Evolutionary conservation across 2,797 vertebrate genomes (phyloP), one percentile per base, ranked within the genome.

Genomic region (Gephyroberyx darwinii): DNA sequence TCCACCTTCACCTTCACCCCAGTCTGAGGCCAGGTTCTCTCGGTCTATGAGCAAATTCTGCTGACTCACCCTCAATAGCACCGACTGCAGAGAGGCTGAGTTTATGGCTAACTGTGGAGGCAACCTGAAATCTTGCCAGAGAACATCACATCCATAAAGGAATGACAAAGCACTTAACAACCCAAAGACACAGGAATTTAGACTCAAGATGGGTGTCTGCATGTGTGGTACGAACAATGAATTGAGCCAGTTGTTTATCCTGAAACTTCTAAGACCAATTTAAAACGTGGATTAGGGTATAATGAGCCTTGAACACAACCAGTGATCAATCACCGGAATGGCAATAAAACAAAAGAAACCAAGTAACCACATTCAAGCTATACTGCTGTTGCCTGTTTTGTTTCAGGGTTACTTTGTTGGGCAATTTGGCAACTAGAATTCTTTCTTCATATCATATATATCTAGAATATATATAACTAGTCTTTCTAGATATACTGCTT

Each of bases 51-150:
- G 57, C 20, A 53, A 30, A 41, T 57, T 67, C 54, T 77, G 65
- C 62, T 77, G 65, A 80, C 35, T 80, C 71, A 71, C 26, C 19
- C 31, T 61, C 19, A 62, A 57, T 48, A 70, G 58, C 56, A 26
- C 30, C 14, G 31, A 50, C 59, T 65, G 59, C 51, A 62, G 65
- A 35, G 22, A 57, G 48, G 66, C 56, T 31, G 50, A 41, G 56
- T 45, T 19, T 47, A 51, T 30, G 31, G 30, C 54, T 67, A 16
- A 26, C 10, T 52, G 7, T 31, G 16, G 8, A 68, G 56, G 8
- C 12, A 26, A 51, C 56, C 58, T 10, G 43, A 45, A 47, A 19
- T 14, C 5, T 35, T 45, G 10, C 37, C 51, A 51, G 55, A 65
- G 35, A 71, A 52, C 0, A 17, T 22, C 7, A n/a, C 4, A 26